Base-by-base conservation (phyloP, 64 coral and sea anemone genomes). In the Montipora cactus region DNA sequence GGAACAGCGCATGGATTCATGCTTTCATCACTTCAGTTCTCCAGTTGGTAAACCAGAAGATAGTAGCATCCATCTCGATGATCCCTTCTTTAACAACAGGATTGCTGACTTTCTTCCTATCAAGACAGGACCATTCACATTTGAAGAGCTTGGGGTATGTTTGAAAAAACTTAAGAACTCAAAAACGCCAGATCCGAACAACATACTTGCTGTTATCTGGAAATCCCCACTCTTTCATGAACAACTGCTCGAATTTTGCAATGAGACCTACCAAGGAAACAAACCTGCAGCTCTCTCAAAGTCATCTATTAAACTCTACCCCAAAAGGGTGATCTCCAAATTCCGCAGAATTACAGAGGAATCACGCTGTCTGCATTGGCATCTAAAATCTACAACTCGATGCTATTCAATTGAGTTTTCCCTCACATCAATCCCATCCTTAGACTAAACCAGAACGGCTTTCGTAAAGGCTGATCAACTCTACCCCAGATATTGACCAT, bases 381-480 rank as follows among this genome's bases (percentile, higher is more conserved):
- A 20, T 62, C 88, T 21, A 90, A 90, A 19, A 79, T 78, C 45
- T 90, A 90, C 88, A 90, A 90, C 88, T 58, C 14, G 18, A 59
- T 79, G 49, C 88, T 90, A 59, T 47, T 90, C 74, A 79, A 90
- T 74, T 28, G 74, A 79, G 23, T 90, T 79, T 79, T 14, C 16
- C 81, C 49, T 79, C 47, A 90, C 10, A 52, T 79, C n/a, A 49
- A 90, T 78, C 13, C 73, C 18, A 77, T 90, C 59, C 52, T 79
- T 19, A 78, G 88, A 79, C 14, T 16, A 59, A 90, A 90, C 87
- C 18, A 90, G 74, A 90, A 79, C 46, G 88, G 88, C 75, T 90
- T 90, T 79, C 75, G 75, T 79, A 90, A 79, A 79, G 74, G 88
- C 74, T 7, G 88, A 78, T 90, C 88, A 78, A 90, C 88, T 53